Evolutionary conservation across 2,797 vertebrate species (phyloP), one percentile per base, ranked within the genome.

Genomic region (Craterocephalus amniculus): DNA sequence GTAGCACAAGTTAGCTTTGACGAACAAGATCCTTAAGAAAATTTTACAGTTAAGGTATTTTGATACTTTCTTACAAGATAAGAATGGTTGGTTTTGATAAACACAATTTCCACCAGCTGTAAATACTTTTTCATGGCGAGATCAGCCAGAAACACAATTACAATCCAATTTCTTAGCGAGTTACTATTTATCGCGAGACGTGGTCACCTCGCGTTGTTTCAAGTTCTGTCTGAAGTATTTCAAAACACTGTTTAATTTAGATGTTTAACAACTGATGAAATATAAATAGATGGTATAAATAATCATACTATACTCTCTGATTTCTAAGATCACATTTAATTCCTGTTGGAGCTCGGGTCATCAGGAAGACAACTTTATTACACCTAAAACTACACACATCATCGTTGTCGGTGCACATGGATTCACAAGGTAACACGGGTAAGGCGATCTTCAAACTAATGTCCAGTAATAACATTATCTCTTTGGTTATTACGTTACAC

Each of bases 351-450:
- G 22, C 34, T 43, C 49, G 72, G 49, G 20, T 54, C 52, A 11
- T 12, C 22, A 43, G 58, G 54, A 72, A 55, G 22, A 63, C 55
- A 72, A 24, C 14, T 8, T 40, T 32, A 22, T 54, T 66, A 24
- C 56, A 3, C n/a, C 48, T 36, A 54, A 35, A 57, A 52, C 35
- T 11, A 51, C 24, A 70, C 81, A 14, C 26, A 10, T n/a, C 58
- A 24, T 3, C 27, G 32, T 56, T 48, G 40, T 57, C 43, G 51
- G 61, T 69, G 66, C 58, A 56, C 63, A 87, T 88, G 85, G 84
- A 91, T 45, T 70, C 87, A 38, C 86, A 72, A 76, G 78, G 90
- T 91, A 87, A 86, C 69, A 56, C 18, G 26, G 27, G 8, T 20
- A n/a, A n/a, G n/a, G n/a, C n/a, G n/a, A n/a, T n/a, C n/a, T 35